Base-by-base conservation (phyloP, 1,140 invertebrate species). In the Spodoptera litura region DNA sequence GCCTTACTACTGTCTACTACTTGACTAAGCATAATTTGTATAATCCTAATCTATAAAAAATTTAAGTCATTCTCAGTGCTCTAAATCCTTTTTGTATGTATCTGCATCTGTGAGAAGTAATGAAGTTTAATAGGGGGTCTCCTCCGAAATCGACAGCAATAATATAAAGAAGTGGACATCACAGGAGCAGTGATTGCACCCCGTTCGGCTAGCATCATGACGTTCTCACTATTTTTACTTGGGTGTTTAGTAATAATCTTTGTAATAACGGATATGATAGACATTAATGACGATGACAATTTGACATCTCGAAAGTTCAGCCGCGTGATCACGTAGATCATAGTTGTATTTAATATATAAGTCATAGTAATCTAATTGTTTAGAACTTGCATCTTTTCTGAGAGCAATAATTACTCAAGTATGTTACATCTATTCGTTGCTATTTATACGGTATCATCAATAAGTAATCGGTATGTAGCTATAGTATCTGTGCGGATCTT, bases 401-500 rank as follows among this genome's bases (percentile, higher is more conserved):
- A 75, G 25, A 74, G 73, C 73, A 75, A 75, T 64, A 75, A 75
- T 62, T 75, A 75, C 15, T 53, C 59, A n/a, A 55, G 59, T 49
- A 53, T 75, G 8, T 75, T 64, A 62, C 44, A 52, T 51, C 44
- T 64, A 74, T 15, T 11, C 20, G 58, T 74, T 52, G 51, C 73
- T 75, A 53, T 53, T 20, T 55, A 64, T 75, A 53, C 44, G 13
- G 27, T 64, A 51, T 75, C 25, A 75, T 31, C 59, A 53, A 51
- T 64, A 75, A 73, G 56, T 59, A 38, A 58, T 25, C 9, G 38
- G 35, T 64, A 44, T 20, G n/a, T 64, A 44, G 61, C 38, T 5
- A 15, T 64, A 35, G 35, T 35, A 13, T 31, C 11, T 20, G 35
- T 44, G 15, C 12, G 55, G 55, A 20, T 27, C 56, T 4, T 73